Base-by-base conservation (phyloP, 2,888 invertebrate genomes). In the Xiphydria camelus region DNA sequence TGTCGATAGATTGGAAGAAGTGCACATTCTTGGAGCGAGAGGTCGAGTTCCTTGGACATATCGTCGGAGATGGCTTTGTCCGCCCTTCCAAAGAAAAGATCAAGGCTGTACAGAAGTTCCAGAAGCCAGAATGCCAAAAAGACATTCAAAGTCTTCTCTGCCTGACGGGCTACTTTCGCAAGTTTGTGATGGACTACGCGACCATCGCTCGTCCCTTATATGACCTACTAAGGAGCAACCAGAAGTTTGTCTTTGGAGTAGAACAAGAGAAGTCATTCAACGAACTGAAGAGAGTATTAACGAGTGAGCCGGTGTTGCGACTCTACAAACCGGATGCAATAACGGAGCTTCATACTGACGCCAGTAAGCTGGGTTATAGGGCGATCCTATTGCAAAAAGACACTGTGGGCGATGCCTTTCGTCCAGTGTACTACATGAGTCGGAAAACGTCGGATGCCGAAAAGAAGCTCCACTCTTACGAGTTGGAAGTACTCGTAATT, bases 91-190 rank as follows among this genome's bases (percentile, higher is more conserved):
- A 44, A 3, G 33, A 37, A 5, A 73, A 73, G 41, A 52, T 57
- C 1, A 19, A 55, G 17, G 59, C 64, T 7, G 61, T 70, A 1
- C 35, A 45, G 20, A 44, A 49, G 1, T 68, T 65, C 52, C 65
- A 66, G 9, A 47, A 46, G 17, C 69, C 68, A 1, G 62, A 10
- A 33, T 55, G 41, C 4, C 23, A 47, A 1, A 64, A 64, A 31
- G 49, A 66, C 18, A 32, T 70, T 2, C 62, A 65, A 41, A 59
- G 61, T 32, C 70, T 71, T 47, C 41, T 73, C 6, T 67, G 68
- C 3, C 35, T 73, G 4, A 64, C 67, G 0, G 63, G 64, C 17
- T 69, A 69, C 53, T 74, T 71, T 41, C 29, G 67, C 15, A 70
- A 71, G 33, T 73, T 69, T 46, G 59, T 74, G 9, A 42, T 42